Conservation (phyloP, 2,888 invertebrate species). For the Microctonus hyperodae region DNA sequence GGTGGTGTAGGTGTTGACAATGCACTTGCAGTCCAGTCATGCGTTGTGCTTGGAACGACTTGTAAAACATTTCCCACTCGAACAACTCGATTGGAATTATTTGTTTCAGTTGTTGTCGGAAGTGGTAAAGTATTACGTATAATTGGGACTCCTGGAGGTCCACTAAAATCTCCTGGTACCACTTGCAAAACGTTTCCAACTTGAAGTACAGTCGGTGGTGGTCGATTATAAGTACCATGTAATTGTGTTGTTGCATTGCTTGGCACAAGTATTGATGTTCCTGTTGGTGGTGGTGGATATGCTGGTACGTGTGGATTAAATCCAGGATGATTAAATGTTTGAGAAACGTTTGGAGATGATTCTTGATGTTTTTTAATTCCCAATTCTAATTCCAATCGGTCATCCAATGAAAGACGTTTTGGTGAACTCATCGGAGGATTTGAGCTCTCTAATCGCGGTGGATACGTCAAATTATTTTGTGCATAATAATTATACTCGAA, state of each 20-base stretch:
- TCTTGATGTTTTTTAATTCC: conserved; percentile 64
- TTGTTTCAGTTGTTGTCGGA: conserved; percentile 9
- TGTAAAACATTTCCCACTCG: conserved; percentile 61
- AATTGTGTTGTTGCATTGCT: conserved; percentile 41
- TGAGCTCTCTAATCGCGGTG: conserved; percentile 57
- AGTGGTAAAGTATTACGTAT: conserved; percentile 32
- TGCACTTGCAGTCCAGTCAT: conserved; percentile 53
- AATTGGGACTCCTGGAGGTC: not conserved
- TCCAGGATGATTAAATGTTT: conserved; percentile 42
- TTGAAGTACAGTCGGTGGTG: conserved; percentile 53
- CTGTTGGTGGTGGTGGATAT: conserved; percentile 46
- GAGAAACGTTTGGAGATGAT: conserved; percentile 28
- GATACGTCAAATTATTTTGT: conserved; percentile 59
- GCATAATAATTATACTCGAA: conserved; percentile 58
- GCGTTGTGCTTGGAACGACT: conserved; percentile 57
- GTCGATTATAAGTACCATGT: conserved; percentile 43
- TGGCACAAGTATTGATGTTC: conserved; percentile 29
- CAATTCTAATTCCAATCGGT: conserved; percentile 68
- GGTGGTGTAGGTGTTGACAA: conserved; percentile 45
- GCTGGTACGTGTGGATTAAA: conserved; percentile 42
- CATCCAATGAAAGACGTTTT: conserved; percentile 69
- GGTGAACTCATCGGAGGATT: conserved; percentile 61
- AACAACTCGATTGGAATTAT: conserved; percentile 53
- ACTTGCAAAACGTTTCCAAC: conserved; percentile 70
- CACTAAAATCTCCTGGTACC: conserved; percentile 58